Percentiles rank a stretch among this genome's conserved stretches.
Evolutionary conservation across 2,888 invertebrate genomes (phyloP).

Genomic region (Scaptodrosophila latifasciaeformis): DNA sequence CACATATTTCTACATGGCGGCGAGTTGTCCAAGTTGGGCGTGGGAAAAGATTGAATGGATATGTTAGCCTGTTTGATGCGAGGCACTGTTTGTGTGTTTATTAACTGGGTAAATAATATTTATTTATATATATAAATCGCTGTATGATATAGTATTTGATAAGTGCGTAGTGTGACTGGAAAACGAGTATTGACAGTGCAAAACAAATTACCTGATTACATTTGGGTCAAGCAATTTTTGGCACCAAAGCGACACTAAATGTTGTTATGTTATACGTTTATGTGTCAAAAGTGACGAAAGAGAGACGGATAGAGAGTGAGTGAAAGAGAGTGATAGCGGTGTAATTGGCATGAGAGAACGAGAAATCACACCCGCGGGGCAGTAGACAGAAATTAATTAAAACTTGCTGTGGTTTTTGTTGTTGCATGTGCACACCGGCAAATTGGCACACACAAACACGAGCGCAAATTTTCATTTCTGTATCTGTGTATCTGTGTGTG

Average conservation of each 20-base stretch:
- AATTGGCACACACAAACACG: slow-evolving; percentile 8
- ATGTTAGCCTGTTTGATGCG: slow-evolving; percentile 4
- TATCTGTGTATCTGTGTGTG: slow-evolving; percentile 15
- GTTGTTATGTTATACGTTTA: slow-evolving; percentile 34
- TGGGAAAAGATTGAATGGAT: neutral
- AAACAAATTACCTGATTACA: slow-evolving; percentile 63
- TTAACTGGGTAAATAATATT: slow-evolving; percentile 37
- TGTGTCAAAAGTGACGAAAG: slow-evolving; percentile 14
- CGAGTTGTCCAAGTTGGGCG: too few species aligned
- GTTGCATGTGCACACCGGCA: slow-evolving; percentile 23
- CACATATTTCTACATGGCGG: neutral
- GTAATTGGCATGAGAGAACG: too few species aligned
- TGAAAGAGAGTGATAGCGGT: too few species aligned
- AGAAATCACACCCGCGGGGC: slow-evolving; percentile 33
- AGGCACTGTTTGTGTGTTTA: slow-evolving; percentile 27
- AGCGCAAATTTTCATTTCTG: neutral
- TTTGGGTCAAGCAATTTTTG: slow-evolving; percentile 59
- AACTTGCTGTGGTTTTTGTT: slow-evolving; percentile 44
- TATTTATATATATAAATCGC: slow-evolving; percentile 29
- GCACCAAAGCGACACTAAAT: slow-evolving; percentile 37
- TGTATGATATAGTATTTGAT: too few species aligned
- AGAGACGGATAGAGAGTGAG: too few species aligned
- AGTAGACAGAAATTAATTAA: slow-evolving; percentile 60
- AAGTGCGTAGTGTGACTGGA: too few species aligned
- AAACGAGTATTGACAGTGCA: slow-evolving; percentile 52